These are phyloP conservation scores for Patella caerulea DNA, from an alignment of 2,888 invertebrate species.

Conservation along the genomic window DNA sequence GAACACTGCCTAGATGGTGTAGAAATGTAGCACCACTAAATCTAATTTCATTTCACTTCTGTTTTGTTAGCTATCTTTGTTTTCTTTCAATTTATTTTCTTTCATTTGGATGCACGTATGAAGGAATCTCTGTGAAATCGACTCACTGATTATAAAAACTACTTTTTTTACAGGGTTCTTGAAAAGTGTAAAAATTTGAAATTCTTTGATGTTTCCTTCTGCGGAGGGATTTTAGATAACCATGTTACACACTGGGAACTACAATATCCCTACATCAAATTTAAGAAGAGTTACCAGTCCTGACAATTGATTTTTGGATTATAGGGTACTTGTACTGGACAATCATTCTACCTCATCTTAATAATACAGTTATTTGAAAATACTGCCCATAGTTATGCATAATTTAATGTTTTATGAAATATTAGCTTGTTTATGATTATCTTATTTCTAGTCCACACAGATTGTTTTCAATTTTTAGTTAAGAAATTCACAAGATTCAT, in stretches of 20 bases:
- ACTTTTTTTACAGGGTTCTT: slow-evolving; percentile 76
- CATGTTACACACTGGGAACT: slow-evolving; percentile 77
- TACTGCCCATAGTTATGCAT: too few relatives aligned
- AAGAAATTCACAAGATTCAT: too few relatives aligned
- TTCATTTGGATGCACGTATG: not conserved
- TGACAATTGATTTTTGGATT: too few relatives aligned
- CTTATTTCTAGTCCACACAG: too few relatives aligned
- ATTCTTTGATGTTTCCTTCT: slow-evolving; percentile 90
- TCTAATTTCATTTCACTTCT: not conserved
- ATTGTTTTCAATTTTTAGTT: too few relatives aligned
- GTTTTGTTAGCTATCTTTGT: not conserved
- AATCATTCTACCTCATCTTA: too few relatives aligned
- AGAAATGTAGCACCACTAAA: not conserved
- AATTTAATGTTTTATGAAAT: too few relatives aligned
- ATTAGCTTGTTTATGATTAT: too few relatives aligned
- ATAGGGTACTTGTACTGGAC: too few relatives aligned
- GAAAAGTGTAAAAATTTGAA: slow-evolving; percentile 80
- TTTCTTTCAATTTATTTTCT: slow-evolving; percentile 5
- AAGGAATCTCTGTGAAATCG: not conserved
- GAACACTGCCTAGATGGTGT: too few relatives aligned
- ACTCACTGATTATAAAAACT: not conserved
- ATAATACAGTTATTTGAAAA: too few relatives aligned
- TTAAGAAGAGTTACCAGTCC: slow-evolving; percentile 74
- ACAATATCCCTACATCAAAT: slow-evolving; percentile 78
- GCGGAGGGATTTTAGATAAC: slow-evolving; percentile 82